Evolutionary conservation across 2,113 vertebrate species (phyloP), one percentile per base, ranked within the genome.

Genomic region (Phyllopteryx taeniolatus): DNA sequence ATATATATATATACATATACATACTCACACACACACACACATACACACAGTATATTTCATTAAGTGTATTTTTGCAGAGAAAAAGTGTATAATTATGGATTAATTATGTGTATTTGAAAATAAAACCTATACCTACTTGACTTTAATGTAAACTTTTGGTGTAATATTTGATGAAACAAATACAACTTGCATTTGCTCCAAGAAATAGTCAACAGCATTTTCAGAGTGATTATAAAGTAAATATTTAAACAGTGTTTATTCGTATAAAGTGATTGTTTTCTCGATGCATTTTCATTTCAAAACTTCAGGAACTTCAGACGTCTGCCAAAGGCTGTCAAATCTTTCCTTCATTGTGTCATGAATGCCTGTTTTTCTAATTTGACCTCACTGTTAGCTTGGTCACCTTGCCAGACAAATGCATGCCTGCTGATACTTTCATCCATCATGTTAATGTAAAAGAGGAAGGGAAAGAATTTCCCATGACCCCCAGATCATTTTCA

Each of bases 401-500:
- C 20, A 67, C 61, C 39, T 74, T 56, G 5, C 33, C 44, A 64
- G 35, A 68, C 47, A 71, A 68, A 70, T 22, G 71, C 43, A 68
- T 15, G n/a, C 70, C 62, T 66, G 66, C 68, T 69, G 64, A 78
- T 59, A 43, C 35, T 31, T 42, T 27, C 51, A 80, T 79, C 59
- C 69, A 14, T 75, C 71, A 73, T 71, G 17, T 56, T 70, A 63
- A 63, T 77, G 75, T 76, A 68, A 54, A 19, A 14, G 42, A 67
- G 44, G 33, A 42, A 44, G 33, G 44, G 22, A 76, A 75, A 49
- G 8, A 67, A 73, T 76, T 83, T 80, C 70, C 77, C 75, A 74
- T 78, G 77, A 72, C 76, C 74, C 68, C 44, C 31, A 56, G 65
- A 82, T 79, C 71, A 73, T 63, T 47, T 49, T 80, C 72, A 66